phyloP scores from a whole-genome alignment of 2,113 vertebrate genomes.

The Cyprinodon tularosa region DNA sequence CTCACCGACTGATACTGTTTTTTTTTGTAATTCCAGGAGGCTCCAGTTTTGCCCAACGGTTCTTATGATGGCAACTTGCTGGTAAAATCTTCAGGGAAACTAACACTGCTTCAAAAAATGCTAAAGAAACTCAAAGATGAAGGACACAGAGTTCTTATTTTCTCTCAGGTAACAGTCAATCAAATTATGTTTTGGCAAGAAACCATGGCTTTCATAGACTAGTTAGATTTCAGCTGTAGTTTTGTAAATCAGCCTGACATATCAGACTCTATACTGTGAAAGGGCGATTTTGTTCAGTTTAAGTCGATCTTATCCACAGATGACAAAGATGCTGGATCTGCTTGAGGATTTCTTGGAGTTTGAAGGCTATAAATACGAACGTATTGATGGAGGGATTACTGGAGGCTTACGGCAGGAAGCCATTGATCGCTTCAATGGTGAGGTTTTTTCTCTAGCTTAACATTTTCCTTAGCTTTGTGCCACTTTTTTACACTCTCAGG shows the following conservation, averaged over 20 bases:
- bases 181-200: neutral
- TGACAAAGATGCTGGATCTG: slow-evolving; percentile 99
- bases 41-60: slow-evolving; percentile 92
- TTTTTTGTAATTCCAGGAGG: slow-evolving; percentile 82
- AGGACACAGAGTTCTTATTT: slow-evolving; percentile 96
- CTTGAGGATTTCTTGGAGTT: slow-evolving; percentile 97
- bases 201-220: neutral
- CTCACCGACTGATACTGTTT: slow-evolving; percentile 8
- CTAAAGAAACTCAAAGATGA: slow-evolving; percentile 92
- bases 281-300: neutral
- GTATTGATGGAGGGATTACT: slow-evolving; percentile 94
- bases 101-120: slow-evolving; percentile 98
- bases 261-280: neutral
- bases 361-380: slow-evolving; percentile 96
- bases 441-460: slow-evolving; percentile 23
- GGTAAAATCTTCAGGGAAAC: slow-evolving; percentile 96
- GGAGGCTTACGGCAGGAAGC: slow-evolving; percentile 95
- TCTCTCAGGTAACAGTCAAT: slow-evolving; percentile 87
- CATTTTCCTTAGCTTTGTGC: neutral
- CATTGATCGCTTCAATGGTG: slow-evolving; percentile 98
- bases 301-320: slow-evolving; percentile 71
- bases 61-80: slow-evolving; percentile 95
- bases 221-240: neutral
- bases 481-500: neutral
- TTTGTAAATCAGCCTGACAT: neutral